Evolutionary conservation across 2,888 invertebrate species (phyloP), one percentile per base, ranked within the genome.

Genomic region (Nephrocerus scutellatus): DNA sequence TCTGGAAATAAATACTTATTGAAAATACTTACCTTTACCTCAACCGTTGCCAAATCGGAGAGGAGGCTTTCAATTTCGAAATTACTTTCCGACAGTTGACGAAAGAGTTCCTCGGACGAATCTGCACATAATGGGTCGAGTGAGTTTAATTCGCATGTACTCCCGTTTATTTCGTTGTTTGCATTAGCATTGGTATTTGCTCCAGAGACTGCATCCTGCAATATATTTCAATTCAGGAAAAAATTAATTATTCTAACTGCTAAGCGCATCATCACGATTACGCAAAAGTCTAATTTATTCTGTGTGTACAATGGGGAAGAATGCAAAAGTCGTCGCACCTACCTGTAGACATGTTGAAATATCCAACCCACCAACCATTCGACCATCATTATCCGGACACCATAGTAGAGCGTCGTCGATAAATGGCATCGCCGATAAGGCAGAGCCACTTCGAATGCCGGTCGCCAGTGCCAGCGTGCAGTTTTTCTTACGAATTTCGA

Each of bases 301-400:
- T 12, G 8, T 33, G 19, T 16, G 18, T 24, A 24, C 33, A 25
- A 31, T 18, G 9, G 6, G n/a, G n/a, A n/a, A n/a, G n/a, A n/a
- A n/a, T n/a, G n/a, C n/a, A n/a, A n/a, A n/a, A n/a, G n/a, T n/a
- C n/a, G n/a, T n/a, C n/a, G n/a, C 5, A 49, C 55, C 67, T 66
- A 87, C 89, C 79, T 85, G 84, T 62, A 90, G 78, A 73, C 89
- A 89, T 70, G 83, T 82, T 57, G 87, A 83, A 65, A 90, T 77
- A 68, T 90, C 90, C 60, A 64, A 57, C 42, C 64, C 64, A 53
- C 64, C 64, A 62, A 89, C 88, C 82, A 90, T 88, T 71, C 88
- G 89, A 70, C 88, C 88, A 74, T 90, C 90, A 74, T 88, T 89
- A 76, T 90, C 90, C 64, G 88, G 87, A 76, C 89, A 86, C 91